Evolutionary conservation across 2,113 vertebrate genomes (phyloP).

Genomic region (Ibidorhyncha struthersii): DNA sequence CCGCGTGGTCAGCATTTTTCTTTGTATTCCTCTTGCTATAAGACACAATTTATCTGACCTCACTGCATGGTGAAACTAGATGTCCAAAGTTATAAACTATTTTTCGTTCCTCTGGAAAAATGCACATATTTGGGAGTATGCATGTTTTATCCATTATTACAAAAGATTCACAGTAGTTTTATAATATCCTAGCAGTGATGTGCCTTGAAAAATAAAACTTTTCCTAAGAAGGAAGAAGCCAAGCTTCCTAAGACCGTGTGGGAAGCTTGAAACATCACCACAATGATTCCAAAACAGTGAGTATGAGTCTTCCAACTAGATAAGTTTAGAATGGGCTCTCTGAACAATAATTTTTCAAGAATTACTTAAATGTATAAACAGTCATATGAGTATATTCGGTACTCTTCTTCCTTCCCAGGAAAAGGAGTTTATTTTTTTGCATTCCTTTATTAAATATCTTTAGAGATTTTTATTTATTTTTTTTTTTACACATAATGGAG

Average conservation of each 20-base stretch:
- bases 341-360: conserved; percentile 24
- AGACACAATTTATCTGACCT: neutral
- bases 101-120: neutral
- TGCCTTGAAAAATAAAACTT: conserved; percentile 46
- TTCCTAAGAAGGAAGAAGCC: conserved; percentile 57
- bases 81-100: neutral
- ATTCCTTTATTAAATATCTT: neutral
- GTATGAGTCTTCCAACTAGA: neutral
- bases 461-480: too few species aligned
- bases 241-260: neutral
- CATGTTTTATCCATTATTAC: neutral
- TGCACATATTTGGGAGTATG: neutral
- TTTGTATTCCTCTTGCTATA: neutral
- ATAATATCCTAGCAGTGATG: neutral
- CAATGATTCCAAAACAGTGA: conserved; percentile 31
- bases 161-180: conserved; percentile 8
- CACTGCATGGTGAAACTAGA: neutral
- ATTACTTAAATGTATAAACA: conserved; percentile 27
- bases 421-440: neutral
- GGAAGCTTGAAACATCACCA: conserved; percentile 50
- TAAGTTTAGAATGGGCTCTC: conserved; percentile 24
- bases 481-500: neutral
- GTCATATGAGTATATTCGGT: neutral
- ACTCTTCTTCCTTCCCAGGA: neutral
- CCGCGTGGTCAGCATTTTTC: neutral